Percentiles rank a stretch among this genome's conserved stretches.
Conservation (phyloP, 2,113 vertebrate species). For the Echinops telfairi region DNA sequence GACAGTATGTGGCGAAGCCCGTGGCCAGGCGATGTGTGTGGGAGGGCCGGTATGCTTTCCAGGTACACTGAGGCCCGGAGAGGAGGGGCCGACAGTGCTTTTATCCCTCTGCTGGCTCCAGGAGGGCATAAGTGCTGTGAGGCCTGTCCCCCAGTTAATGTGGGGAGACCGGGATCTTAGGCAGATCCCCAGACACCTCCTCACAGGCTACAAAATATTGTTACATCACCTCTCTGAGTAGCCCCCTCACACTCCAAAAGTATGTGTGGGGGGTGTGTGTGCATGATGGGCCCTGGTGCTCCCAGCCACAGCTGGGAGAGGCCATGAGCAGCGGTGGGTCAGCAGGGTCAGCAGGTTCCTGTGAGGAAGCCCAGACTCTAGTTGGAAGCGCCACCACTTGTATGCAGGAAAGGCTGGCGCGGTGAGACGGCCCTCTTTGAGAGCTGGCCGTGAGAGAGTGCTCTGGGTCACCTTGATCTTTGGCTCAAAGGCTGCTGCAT, state of each 20-base stretch:
- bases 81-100: background rate
- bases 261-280: too few relatives aligned
- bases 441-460: background rate
- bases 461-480: background rate
- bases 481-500: constrained; percentile 31
- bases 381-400: background rate
- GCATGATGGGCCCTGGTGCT: background rate
- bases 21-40: background rate
- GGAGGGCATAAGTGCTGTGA: background rate
- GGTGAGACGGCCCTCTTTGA: background rate
- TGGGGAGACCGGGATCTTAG: background rate
- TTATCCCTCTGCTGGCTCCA: background rate
- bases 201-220: background rate
- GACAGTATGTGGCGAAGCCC: constrained; percentile 4
- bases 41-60: too few relatives aligned
- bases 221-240: background rate
- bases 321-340: background rate
- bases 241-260: background rate
- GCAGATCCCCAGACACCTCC: background rate
- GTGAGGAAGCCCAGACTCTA: background rate
- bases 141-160: background rate
- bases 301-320: background rate
- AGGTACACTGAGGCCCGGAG: background rate
- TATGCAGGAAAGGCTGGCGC: background rate
- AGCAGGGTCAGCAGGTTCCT: background rate